Base-by-base conservation (phyloP, 2,888 invertebrate species). In the Pimpla rufipes region DNA sequence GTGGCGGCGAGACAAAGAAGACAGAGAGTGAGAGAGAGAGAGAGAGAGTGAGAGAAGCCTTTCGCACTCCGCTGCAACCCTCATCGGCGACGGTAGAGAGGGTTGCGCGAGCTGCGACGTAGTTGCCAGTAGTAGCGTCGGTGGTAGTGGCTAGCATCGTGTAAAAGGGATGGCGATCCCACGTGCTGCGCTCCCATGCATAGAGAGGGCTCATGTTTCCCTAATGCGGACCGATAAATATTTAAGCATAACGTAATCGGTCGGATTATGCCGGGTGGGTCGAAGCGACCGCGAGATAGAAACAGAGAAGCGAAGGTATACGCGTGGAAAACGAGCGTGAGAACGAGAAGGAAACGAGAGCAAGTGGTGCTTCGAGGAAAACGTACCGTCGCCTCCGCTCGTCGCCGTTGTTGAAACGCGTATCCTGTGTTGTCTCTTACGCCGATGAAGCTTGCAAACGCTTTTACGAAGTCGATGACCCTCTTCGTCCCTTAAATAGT, bases 191-290 rank as follows among this genome's bases (percentile, higher is more conserved):
- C 92, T 92, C 90, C 90, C 92, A 92, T 91, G 91, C 91, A 92
- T 92, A 91, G 89, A 91, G 91, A 90, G 88, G 88, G 90, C 91
- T 92, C 92, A 92, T 91, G 92, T 92, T 92, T 92, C 90, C 90
- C 92, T 91, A 92, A 92, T 92, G 91, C 90, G 85, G 87, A 87
- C 88, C 90, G 90, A 93, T 93, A 93, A 92, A 93, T 93, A 93
- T 93, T 92, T 92, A 91, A 93, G 89, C 90, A 89, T 90, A 90
- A 92, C 92, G 92, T 92, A 91, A 92, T 93, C 92, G 91, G 89
- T 86, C 85, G 91, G 91, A 92, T 91, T 92, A 92, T 90, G 87
- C 88, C 75, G 77, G 73, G 67, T 64, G 62, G 50, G 50, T 52
- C 50, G 45, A 55, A 67, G 66, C 55, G 70, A 79, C 73, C 79